Conservation (phyloP, 2,797 vertebrate species). For the Parauchenoglanis ngamensis region DNA sequence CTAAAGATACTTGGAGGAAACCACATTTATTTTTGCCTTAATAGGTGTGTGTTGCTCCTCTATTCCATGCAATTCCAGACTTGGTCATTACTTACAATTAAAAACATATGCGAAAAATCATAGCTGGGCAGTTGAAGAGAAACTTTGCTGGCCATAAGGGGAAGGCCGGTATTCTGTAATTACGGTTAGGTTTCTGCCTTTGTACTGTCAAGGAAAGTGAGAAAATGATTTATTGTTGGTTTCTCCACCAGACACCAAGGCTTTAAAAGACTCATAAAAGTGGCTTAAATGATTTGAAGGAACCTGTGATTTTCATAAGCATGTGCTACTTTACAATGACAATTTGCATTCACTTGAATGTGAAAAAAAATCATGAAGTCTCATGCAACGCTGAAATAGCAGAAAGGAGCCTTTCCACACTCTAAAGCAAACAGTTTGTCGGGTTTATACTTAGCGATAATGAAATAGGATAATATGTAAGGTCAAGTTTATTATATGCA, state of each 20-base stretch:
- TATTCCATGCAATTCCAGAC: slow-evolving; percentile 62
- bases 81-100: slow-evolving; percentile 72
- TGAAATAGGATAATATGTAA: neutral
- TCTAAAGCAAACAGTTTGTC: neutral
- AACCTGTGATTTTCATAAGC: slow-evolving; percentile 26
- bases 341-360: slow-evolving; percentile 40
- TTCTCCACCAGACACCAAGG: slow-evolving; percentile 56
- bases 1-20: slow-evolving; percentile 49
- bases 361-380: neutral
- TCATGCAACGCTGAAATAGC: neutral
- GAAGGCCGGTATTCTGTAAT: slow-evolving; percentile 61
- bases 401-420: neutral
- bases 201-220: slow-evolving; percentile 63
- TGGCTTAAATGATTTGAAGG: slow-evolving; percentile 43
- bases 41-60: slow-evolving; percentile 35
- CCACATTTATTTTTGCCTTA: slow-evolving; percentile 35
- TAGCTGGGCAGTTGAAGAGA: slow-evolving; percentile 61
- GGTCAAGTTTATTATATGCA: neutral
- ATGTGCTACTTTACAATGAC: slow-evolving; percentile 40
- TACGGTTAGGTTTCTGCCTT: slow-evolving; percentile 50
- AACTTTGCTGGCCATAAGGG: slow-evolving; percentile 62
- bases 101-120: slow-evolving; percentile 68
- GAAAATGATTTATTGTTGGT: slow-evolving; percentile 67
- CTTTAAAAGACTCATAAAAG: slow-evolving; percentile 58
- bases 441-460: neutral